phyloP scores from a whole-genome alignment of 2,113 vertebrate genomes.

The Melospiza melodia region DNA sequence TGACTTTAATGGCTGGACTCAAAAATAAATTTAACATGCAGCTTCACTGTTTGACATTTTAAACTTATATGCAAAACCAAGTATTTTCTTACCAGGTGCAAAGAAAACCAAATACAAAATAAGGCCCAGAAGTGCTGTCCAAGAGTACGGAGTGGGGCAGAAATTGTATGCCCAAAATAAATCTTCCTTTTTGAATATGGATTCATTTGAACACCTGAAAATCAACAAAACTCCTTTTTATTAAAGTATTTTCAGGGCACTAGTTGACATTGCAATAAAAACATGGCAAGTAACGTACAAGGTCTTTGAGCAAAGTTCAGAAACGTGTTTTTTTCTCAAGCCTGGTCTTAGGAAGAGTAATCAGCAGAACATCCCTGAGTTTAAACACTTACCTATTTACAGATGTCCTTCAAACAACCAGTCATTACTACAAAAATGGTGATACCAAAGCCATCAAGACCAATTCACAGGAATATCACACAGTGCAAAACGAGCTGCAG shows the following conservation, averaged over 20 bases:
- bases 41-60: neutral
- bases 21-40: neutral
- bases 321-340: neutral
- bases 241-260: neutral
- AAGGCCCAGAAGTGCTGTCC: conserved; percentile 91
- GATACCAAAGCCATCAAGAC: neutral
- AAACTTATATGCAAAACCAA: neutral
- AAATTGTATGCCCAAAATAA: conserved; percentile 96
- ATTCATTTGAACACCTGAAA: conserved; percentile 91
- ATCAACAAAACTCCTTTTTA: conserved; percentile 1
- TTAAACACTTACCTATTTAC: neutral
- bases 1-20: neutral
- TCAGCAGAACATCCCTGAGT: neutral
- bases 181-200: conserved; percentile 78
- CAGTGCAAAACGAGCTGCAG: neutral
- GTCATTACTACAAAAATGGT: neutral
- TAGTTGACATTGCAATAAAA: neutral
- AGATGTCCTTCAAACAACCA: neutral
- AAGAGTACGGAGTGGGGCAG: conserved; percentile 93
- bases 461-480: neutral
- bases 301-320: neutral
- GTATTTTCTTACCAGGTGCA: conserved; percentile 84
- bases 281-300: neutral
- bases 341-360: neutral
- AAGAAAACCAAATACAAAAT: conserved; percentile 92